Evolutionary conservation across 2,113 vertebrate genomes (phyloP).

Genomic region (Lichenostomus cassidix): DNA sequence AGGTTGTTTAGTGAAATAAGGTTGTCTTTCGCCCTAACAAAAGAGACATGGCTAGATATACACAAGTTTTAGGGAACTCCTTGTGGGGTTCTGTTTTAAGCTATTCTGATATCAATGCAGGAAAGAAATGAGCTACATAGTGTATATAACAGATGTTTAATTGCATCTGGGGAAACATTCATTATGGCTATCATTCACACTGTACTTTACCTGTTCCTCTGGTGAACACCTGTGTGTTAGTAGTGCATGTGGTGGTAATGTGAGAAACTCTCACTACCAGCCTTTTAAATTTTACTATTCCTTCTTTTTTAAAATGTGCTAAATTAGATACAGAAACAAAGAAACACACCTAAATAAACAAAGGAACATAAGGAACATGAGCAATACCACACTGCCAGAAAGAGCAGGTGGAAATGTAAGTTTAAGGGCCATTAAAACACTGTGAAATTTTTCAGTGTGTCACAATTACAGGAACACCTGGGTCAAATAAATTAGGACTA

Average conservation of each 20-base stretch:
- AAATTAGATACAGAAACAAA: constrained; percentile 81
- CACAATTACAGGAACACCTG: constrained; percentile 76
- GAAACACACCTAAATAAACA: constrained; percentile 80
- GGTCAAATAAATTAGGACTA: constrained; percentile 64
- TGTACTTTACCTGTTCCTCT: constrained; percentile 65
- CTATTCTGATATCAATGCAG: background rate
- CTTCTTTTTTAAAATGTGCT: constrained; percentile 66
- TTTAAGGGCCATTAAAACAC: constrained; percentile 68
- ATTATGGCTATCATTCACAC: constrained; percentile 53
- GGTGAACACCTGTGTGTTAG: constrained; percentile 65
- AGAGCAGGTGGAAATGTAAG: constrained; percentile 70
- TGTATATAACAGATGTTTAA: constrained; percentile 56
- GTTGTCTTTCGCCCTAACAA: background rate
- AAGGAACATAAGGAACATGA: constrained; percentile 47
- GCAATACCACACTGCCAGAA: constrained; percentile 61
- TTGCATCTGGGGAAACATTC: constrained; percentile 62
- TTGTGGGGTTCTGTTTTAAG: background rate
- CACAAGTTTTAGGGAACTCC: background rate
- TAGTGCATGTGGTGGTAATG: constrained; percentile 72
- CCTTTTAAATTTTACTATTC: constrained; percentile 74
- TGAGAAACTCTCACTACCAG: constrained; percentile 72
- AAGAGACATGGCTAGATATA: background rate
- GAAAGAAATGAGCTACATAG: constrained; percentile 44
- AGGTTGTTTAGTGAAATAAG: background rate
- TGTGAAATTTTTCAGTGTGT: constrained; percentile 67